These are phyloP conservation scores for Seriola quinqueradiata DNA, from an alignment of 2,113 vertebrate species.

Conservation along the genomic window DNA sequence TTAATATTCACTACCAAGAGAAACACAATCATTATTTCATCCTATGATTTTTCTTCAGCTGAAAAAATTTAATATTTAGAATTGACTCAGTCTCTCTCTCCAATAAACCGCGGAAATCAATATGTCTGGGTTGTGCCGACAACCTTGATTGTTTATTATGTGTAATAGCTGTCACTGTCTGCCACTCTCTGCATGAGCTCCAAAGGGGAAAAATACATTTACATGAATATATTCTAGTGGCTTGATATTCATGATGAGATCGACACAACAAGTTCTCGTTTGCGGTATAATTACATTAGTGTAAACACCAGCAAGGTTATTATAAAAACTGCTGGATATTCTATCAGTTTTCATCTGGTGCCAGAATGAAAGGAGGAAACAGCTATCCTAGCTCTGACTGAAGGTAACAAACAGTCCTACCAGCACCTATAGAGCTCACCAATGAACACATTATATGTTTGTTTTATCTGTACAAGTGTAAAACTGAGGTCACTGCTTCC, in stretches of 20 bases:
- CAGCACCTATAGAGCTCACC: too few species aligned
- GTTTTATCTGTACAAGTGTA: too few species aligned
- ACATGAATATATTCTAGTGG: background rate
- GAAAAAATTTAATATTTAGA: background rate
- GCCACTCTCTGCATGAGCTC: background rate
- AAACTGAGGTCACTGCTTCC: too few species aligned
- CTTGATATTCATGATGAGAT: background rate
- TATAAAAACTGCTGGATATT: too few species aligned
- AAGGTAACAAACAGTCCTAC: too few species aligned
- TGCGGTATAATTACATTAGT: too few species aligned
- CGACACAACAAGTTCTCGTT: background rate
- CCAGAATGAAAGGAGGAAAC: too few species aligned
- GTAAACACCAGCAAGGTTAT: too few species aligned
- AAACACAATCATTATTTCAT: background rate
- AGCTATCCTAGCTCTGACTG: too few species aligned
- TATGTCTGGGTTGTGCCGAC: background rate
- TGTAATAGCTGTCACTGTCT: background rate
- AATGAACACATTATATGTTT: too few species aligned
- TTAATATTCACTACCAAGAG: background rate
- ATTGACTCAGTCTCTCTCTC: background rate
- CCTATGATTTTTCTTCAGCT: background rate
- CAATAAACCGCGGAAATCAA: conserved; percentile 17
- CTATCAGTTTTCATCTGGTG: too few species aligned
- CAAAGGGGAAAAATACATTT: background rate
- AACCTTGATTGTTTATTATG: conserved; percentile 20